Conservation (phyloP, 1,140 invertebrate species). For the Anthonomus grandis region DNA sequence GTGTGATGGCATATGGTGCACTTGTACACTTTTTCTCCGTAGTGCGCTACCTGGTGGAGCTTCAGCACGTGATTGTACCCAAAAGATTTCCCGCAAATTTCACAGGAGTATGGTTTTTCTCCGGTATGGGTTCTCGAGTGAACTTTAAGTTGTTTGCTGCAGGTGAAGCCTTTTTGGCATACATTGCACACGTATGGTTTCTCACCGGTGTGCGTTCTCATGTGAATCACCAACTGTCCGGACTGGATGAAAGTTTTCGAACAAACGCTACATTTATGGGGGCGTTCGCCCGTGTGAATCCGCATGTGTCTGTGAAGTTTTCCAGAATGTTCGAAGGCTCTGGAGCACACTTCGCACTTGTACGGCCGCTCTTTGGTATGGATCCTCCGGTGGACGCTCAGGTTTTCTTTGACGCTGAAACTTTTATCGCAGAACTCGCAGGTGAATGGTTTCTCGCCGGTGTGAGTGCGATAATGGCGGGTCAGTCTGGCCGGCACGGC, state of each 20-base stretch:
- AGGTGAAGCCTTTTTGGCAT: constrained; percentile 84
- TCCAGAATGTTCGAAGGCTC: constrained; percentile 90
- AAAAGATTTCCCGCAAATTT: constrained; percentile 74
- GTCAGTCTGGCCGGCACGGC: constrained; percentile 86
- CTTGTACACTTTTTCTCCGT: constrained; percentile 87
- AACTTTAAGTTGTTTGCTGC: constrained; percentile 87
- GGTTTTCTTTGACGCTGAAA: constrained; percentile 88
- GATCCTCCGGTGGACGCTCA: constrained; percentile 86
- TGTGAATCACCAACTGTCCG: constrained; percentile 80
- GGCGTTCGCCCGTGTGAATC: constrained; percentile 87
- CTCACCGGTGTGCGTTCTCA: constrained; percentile 84
- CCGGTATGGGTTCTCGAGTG: constrained; percentile 81
- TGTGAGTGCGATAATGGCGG: constrained; percentile 87
- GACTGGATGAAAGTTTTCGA: constrained; percentile 88
- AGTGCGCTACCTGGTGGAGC: constrained; percentile 85
- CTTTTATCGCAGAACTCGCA: constrained; percentile 92
- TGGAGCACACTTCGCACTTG: constrained; percentile 84
- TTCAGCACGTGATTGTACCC: constrained; percentile 83
- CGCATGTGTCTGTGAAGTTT: constrained; percentile 90
- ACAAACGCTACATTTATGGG: constrained; percentile 91
- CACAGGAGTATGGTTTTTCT: constrained; percentile 70
- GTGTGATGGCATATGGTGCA: constrained; percentile 87
- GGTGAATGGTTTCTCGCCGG: constrained; percentile 62
- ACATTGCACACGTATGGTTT: constrained; percentile 84
- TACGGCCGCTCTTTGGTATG: constrained; percentile 86